Base-by-base conservation (phyloP, 2,797 vertebrate genomes). In the Leptatherina wallacei region DNA sequence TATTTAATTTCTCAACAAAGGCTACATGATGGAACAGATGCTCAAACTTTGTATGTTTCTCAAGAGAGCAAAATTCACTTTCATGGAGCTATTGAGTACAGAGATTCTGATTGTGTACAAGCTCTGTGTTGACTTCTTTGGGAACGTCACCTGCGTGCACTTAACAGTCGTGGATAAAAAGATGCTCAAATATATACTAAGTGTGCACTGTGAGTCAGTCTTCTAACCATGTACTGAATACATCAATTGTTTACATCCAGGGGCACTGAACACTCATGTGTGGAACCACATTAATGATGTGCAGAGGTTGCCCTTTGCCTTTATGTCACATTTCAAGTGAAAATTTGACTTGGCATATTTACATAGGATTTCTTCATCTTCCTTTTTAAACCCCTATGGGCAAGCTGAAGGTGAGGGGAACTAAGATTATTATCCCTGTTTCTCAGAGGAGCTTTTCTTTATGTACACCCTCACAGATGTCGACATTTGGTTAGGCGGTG, bases 401-500 rank as follows among this genome's bases (percentile, higher is more conserved):
- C 90, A 72, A 83, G 85, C 91, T 93, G 91, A 91, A 93, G 91
- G 91, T 93, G 91, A 93, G 89, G 85, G 89, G 89, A 93, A 91
- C 91, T 93, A 93, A 93, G 91, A 93, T 93, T 90, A 92, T 94
- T 89, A 93, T 92, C 92, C 93, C 82, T 75, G 71, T 91, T 91
- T 86, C 91, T 92, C 91, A 71, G 90, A 89, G 93, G 90, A 92
- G 91, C 87, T 91, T 92, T 92, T 90, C 93, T 90, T 91, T 85
- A 91, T 92, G 92, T 91, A 91, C 91, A 92, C 91, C 93, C 91
- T 92, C 92, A 87, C 93, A 94, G 93, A 94, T 94, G 93, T 94
- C 93, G 91, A 94, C 93, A 94, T 94, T 93, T 94, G 92, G 92
- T 92, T 92, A 92, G 91, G 91, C 91, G 85, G 91, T 94, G 93